Percentiles rank a stretch among this genome's conserved stretches.
Evolutionary conservation across 2,888 invertebrate genomes (phyloP).

Genomic region (Tridacna gigas): DNA sequence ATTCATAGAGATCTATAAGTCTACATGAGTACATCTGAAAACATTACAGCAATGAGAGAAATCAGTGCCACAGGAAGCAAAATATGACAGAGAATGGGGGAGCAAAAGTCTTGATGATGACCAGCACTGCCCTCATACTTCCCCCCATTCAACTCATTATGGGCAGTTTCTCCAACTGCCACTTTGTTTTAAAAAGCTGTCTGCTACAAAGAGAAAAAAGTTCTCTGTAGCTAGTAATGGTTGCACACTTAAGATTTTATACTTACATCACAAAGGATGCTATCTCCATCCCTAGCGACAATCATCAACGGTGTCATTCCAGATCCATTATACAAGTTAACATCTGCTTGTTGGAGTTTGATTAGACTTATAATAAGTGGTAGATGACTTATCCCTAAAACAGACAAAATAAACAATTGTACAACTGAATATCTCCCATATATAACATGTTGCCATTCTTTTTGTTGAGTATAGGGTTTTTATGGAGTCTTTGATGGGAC

Average conservation of each 20-base stretch:
- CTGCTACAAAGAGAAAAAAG: neutral
- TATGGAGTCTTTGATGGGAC: no score
- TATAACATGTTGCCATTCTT: no score
- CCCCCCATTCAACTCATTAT: neutral
- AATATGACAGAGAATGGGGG: no score
- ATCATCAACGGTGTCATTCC: slow-evolving; percentile 81
- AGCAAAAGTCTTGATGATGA: no score
- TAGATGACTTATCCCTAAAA: slow-evolving; percentile 75
- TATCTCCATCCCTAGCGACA: slow-evolving; percentile 74
- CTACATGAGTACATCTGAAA: no score
- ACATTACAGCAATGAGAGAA: no score
- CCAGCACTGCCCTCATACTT: no score
- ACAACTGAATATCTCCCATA: no score
- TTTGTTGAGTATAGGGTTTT: no score
- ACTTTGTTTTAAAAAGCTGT: neutral
- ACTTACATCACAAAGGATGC: slow-evolving; percentile 80
- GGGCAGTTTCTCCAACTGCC: neutral
- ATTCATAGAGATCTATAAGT: no score
- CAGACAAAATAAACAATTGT: neutral
- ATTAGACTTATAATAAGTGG: slow-evolving; percentile 76
- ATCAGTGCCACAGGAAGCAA: no score
- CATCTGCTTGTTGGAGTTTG: slow-evolving; percentile 76
- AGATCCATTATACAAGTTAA: slow-evolving; percentile 75
- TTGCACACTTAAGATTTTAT: neutral
- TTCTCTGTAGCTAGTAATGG: no score